Conservation (phyloP, 1,140 invertebrate genomes). For the Nephotettix cincticeps region DNA sequence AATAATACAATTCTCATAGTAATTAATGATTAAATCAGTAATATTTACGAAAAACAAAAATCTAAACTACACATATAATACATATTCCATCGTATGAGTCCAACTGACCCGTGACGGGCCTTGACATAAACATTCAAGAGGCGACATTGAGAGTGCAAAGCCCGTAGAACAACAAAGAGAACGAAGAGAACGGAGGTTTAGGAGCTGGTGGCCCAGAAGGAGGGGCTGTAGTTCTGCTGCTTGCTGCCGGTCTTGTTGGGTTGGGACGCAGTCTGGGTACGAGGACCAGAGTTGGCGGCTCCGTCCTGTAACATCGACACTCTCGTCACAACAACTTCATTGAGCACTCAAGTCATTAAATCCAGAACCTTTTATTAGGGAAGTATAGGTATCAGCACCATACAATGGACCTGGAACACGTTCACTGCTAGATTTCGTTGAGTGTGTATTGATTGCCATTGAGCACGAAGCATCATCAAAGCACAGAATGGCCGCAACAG, state of each 20-base stretch:
- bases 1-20: conserved; percentile 23
- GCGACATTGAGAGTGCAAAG: conserved; percentile 27
- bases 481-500: too few relatives aligned
- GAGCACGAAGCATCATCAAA: too few relatives aligned
- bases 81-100: conserved; percentile 19
- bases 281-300: conserved; percentile 61
- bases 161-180: conserved; percentile 22
- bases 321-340: too few relatives aligned
- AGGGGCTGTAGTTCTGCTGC: conserved; percentile 55
- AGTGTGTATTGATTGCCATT: too few relatives aligned
- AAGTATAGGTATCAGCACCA: too few relatives aligned
- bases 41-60: conserved; percentile 26
- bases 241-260: conserved; percentile 65
- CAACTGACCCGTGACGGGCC: neutral
- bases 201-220: conserved; percentile 34
- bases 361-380: too few relatives aligned
- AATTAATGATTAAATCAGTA: neutral
- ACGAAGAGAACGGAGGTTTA: neutral
- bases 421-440: too few relatives aligned
- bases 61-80: conserved; percentile 31
- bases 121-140: conserved; percentile 1
- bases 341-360: too few relatives aligned
- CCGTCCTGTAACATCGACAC: conserved; percentile 56
- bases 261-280: conserved; percentile 64
- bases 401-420: too few relatives aligned